These are phyloP conservation scores for Drosophila colorata DNA, from an alignment of 2,888 invertebrate species.

Conservation along the genomic window DNA sequence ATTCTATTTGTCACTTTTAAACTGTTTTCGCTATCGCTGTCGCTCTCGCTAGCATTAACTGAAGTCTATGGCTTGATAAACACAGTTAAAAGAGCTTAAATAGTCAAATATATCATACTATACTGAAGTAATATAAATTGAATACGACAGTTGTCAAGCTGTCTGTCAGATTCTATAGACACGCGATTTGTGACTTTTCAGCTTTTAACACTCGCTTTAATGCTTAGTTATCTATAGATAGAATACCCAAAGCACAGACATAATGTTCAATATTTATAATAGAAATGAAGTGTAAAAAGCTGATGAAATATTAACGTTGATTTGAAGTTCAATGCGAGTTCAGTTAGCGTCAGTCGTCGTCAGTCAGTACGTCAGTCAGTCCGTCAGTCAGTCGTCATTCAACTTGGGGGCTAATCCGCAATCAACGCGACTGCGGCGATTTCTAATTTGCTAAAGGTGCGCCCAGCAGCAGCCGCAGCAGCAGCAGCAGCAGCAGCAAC, in stretches of 20 bases:
- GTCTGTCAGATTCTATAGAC: constrained; percentile 5
- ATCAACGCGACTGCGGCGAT: constrained; percentile 67
- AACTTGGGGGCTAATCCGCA: constrained; percentile 75
- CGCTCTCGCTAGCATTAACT: too few species aligned
- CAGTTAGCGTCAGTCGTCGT: constrained; percentile 25
- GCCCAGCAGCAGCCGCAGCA: constrained; percentile 53
- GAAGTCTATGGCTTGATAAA: background rate
- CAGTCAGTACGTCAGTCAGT: constrained; percentile 46
- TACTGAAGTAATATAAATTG: background rate
- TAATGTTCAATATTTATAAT: constrained; percentile 29
- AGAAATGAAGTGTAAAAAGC: constrained; percentile 17
- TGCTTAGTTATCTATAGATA: constrained; percentile 2
- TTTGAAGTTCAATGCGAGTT: constrained; percentile 60
- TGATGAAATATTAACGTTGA: constrained; percentile 58
- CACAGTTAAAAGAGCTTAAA: background rate
- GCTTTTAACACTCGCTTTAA: constrained; percentile 5
- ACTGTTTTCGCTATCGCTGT: too few species aligned
- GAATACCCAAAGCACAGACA: constrained; percentile 8
- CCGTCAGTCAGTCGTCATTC: constrained; percentile 70
- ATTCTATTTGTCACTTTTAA: too few species aligned
- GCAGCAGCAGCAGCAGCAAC: constrained; percentile 22
- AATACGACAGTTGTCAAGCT: constrained; percentile 17
- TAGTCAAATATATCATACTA: background rate
- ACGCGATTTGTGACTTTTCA: constrained; percentile 9
- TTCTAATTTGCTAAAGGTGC: constrained; percentile 76